Evolutionary conservation across 2,797 vertebrate genomes (phyloP), one percentile per base, ranked within the genome.

Genomic region (Sitta carolinensis): DNA sequence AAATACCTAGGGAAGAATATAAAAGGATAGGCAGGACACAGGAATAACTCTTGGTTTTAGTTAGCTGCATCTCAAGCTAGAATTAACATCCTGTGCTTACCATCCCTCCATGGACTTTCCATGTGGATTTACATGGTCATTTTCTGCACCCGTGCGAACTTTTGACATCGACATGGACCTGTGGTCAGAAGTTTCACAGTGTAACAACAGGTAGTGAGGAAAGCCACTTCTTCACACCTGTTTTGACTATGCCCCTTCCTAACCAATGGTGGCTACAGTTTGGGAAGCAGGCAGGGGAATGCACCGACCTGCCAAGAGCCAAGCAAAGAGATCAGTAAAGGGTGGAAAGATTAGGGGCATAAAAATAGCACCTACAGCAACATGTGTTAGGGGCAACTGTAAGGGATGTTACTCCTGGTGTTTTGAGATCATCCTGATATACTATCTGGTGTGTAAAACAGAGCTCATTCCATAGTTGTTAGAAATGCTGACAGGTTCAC

Each of bases 121-220:
- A 47, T 0, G 0, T 50, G 19, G 19, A 66, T 69, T 66, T 69
- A 6, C 48, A n/a, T 0, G 2, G 50, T 57, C 14, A 8, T 72
- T 47, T 75, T 64, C 55, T 76, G 50, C 50, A 54, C 12, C 43
- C 32, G 3, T 50, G 27, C 59, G 52, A 81, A 74, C 17, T 43
- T 78, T 47, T 68, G 67, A 58, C 11, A 16, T 29, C 47, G 47
- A 13, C 1, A 3, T 3, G 19, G 21, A 78, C 20, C 25, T 0
- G 0, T 3, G 26, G 38, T 4, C 5, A 68, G 47, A 75, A 50
- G 45, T 81, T 88, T 57, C 57, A 77, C 22, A 59, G 52, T 4
- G n/a, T 36, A 87, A 86, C 27, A 27, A 34, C 9, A 25, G 12
- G 5, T 9, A 78, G 34, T 16, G 17, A 89, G 38, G 78, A 84